Evolutionary conservation across 2,888 invertebrate genomes (phyloP), one percentile per base, ranked within the genome.

Genomic region (Acleris sparsana): DNA sequence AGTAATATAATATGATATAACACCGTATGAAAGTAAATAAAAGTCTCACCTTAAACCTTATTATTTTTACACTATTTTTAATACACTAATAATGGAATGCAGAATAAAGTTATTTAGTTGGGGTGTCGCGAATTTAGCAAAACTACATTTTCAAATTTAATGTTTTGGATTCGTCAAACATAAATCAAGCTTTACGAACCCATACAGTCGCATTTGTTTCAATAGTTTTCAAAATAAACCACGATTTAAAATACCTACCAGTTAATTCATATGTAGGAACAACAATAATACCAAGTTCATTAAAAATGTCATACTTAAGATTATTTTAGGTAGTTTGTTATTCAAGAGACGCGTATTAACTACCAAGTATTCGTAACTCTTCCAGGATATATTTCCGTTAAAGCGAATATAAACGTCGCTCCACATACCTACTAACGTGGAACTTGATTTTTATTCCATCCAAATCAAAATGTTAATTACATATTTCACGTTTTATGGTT

Each of bases 341-440:
- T 17, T 49, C 20, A n/a, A 43, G 7, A 18, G 25, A 56, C 18
- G n/a, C 16, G 11, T 39, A 39, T 39, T 4, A 39, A 13, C 39
- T 39, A 63, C 11, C 20, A 46, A 52, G 20, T 51, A 3, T 53
- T 33, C 17, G 43, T 53, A 53, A 59, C 25, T 49, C 64, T 55
- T 65, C 64, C 60, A 60, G 59, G 49, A 59, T 64, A 53, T 5
- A 55, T 64, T 64, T 64, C 64, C 64, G 63, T 64, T 59, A 43
- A 49, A 48, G 39, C 29, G 46, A 39, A 44, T 57, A 51, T 22
- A 16, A 58, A 20, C 13, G 48, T 25, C 22, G 39, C 48, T 43
- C 48, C 17, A 29, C 58, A 46, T 46, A 17, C n/a, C n/a, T n/a
- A n/a, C n/a, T n/a, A n/a, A n/a, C 17, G 39, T 39, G 16, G 17